Percentiles rank a stretch among this genome's conserved stretches.
These are phyloP conservation scores for Drosophila murphyi DNA, from an alignment of 1,140 invertebrate genomes.

Conservation along the genomic window DNA sequence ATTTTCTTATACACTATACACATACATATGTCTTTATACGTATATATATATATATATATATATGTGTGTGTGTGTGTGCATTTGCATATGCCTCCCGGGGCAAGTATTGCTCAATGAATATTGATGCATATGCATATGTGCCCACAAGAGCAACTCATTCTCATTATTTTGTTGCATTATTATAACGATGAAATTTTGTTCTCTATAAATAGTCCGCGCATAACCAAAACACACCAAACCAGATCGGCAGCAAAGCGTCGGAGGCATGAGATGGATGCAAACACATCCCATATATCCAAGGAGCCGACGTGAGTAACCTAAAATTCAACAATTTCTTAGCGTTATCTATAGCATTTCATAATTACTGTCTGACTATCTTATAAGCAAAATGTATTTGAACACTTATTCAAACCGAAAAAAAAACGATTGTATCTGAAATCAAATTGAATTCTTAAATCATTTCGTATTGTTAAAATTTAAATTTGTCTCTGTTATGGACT, in stretches of 20 bases:
- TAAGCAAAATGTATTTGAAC: background rate
- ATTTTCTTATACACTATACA: constrained; percentile 9
- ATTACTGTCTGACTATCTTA: background rate
- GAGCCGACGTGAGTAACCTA: constrained; percentile 77
- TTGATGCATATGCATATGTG: constrained; percentile 7
- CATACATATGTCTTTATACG: background rate
- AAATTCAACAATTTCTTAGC: background rate
- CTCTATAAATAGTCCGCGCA: constrained; percentile 71
- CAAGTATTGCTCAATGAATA: constrained; percentile 28
- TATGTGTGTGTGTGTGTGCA: no score
- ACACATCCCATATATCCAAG: constrained; percentile 82
- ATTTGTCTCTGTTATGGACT: no score
- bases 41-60: no score
- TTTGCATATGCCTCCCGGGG: background rate
- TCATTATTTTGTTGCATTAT: constrained; percentile 38
- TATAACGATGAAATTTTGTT: constrained; percentile 36
- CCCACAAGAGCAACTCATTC: constrained; percentile 15
- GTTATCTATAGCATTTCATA: no score
- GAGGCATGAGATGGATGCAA: constrained; percentile 85
- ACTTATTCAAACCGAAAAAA: no score
- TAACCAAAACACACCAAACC: constrained; percentile 76
- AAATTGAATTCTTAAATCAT: no score
- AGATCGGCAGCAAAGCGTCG: constrained; percentile 86
- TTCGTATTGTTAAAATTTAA: no score
- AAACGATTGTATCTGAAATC: no score